Conservation (phyloP, 2,797 vertebrate genomes). For the Lagorchestes hirsutus region DNA sequence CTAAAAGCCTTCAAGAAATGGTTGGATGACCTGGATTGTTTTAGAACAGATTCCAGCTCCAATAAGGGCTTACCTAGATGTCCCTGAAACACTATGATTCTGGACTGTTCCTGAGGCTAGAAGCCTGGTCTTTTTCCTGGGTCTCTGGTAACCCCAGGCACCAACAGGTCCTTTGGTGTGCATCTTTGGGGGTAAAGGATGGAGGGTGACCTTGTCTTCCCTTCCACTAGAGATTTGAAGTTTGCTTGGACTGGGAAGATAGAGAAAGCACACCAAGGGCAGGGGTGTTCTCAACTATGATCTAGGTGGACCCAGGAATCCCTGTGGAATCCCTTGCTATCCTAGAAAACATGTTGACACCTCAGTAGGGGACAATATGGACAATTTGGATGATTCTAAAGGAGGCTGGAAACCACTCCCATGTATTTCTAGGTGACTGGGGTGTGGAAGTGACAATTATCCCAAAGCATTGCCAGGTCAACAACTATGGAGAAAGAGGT, state of each 20-base stretch:
- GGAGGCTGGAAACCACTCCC: background rate
- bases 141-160: background rate
- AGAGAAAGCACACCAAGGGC: background rate
- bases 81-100: background rate
- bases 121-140: background rate
- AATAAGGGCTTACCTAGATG: background rate
- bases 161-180: background rate
- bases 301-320: background rate
- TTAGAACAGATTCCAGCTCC: background rate
- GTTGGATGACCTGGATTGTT: background rate
- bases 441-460: background rate
- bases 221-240: background rate
- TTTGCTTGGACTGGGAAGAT: background rate
- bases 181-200: background rate
- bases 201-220: background rate
- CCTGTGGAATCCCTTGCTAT: background rate
- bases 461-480: background rate
- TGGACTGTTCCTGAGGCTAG: background rate
- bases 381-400: background rate
- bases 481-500: background rate
- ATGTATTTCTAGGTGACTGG: background rate
- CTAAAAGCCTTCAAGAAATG: background rate
- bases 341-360: background rate
- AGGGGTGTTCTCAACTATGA: background rate
- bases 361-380: background rate